Evolutionary conservation across 2,113 vertebrate genomes (phyloP), one percentile per base, ranked within the genome.

Genomic region (Poeciliopsis retropinna): DNA sequence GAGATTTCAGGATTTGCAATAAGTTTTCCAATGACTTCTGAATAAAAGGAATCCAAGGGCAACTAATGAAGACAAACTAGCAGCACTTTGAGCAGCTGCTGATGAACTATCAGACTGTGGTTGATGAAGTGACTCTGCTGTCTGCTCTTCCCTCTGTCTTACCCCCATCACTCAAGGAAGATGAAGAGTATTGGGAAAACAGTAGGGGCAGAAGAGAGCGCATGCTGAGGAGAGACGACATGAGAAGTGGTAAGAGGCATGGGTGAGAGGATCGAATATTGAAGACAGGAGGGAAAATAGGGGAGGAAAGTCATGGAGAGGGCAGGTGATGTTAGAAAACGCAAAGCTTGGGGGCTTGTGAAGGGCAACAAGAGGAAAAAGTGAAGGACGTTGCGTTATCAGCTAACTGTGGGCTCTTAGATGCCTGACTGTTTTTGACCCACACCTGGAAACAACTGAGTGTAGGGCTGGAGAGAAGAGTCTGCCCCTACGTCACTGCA

Each of bases 61-160:
- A 8, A 68, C 81, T 91, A 93, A 93, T 92, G 91, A 91, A 91
- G 92, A 91, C 80, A 86, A 91, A 92, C 88, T 81, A 76, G 85
- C 62, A 15, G 80, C 80, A 19, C 3, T 22, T 79, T 86, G 83
- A 92, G 83, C 86, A 91, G 92, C 92, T 83, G 87, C 83, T 87
- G 91, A 93, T 89, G 86, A 89, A 88, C 90, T 83, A 90, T 89
- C 84, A 88, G 91, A 89, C 85, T 80, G 85, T 82, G 80, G 77
- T 74, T 90, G 89, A 88, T 82, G 84, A 77, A 83, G 80, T 68
- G 81, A 81, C 81, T 84, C 62, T 19, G 68, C 76, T 63, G 54
- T 74, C 75, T 86, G 44, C 32, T 67, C 51, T 82, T 74, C 34
- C 61, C 67, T 63, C 60, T 63, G 70, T 47, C 65, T 81, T 32